Conservation (phyloP, 1,140 invertebrate species). For the Stegodyphus mimosarum region DNA sequence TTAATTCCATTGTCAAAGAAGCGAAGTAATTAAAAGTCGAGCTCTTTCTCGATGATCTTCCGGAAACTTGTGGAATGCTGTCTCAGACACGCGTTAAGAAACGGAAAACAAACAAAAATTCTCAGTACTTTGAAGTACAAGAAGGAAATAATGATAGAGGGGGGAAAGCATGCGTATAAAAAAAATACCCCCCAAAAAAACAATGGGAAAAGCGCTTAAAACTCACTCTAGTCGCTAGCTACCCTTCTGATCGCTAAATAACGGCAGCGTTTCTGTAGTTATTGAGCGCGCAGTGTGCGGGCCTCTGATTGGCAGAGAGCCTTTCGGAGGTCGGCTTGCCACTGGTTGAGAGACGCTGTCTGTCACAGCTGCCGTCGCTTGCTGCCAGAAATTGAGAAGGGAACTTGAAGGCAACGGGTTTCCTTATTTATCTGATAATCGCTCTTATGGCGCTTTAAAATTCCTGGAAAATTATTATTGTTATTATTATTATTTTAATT, state of each 20-base stretch:
- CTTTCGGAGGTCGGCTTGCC: constrained; percentile 59
- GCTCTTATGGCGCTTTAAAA: neutral
- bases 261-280: constrained; percentile 56
- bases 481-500: no score
- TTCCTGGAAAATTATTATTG: no score
- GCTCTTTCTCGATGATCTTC: no score
- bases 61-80: no score
- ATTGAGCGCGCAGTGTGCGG: constrained; percentile 56
- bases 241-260: constrained; percentile 56
- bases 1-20: no score
- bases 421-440: constrained; percentile 15
- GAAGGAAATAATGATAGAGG: no score
- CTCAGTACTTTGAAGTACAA: no score
- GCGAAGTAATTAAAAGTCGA: no score
- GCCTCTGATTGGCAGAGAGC: constrained; percentile 55
- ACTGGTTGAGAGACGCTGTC: constrained; percentile 58
- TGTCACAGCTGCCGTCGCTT: constrained; percentile 56
- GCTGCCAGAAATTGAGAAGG: constrained; percentile 59
- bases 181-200: neutral
- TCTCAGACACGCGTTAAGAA: no score
- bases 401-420: constrained; percentile 9
- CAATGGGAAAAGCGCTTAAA: constrained; percentile 32
- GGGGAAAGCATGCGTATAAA: no score
- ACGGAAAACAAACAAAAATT: no score
- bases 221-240: constrained; percentile 39